Base-by-base conservation (phyloP, 2,113 vertebrate genomes). In the Notothenia rossii region DNA sequence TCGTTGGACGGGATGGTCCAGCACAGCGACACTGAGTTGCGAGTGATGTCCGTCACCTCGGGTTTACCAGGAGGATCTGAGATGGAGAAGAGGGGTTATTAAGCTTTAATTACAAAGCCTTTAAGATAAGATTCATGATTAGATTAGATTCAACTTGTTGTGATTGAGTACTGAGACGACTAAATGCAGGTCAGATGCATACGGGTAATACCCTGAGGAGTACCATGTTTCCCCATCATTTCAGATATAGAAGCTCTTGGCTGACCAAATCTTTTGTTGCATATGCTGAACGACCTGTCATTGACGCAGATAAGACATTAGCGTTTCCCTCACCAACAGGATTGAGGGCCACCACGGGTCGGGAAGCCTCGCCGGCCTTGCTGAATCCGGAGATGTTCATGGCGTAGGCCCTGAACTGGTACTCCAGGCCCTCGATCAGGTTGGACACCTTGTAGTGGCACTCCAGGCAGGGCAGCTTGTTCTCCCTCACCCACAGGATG, bases 401-500 rank as follows among this genome's bases (percentile, higher is more conserved):
- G 79, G 97, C 98, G 4, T 99, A 99, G 1, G 94, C 96, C 93
- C 98, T 96, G 94, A 99, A 99, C 78, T 99, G 98, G 90, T 99
- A 99, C 77, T 99, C 98, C 73, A 99, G 94, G 20, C 98, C 98
- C 94, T 99, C 97, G 5, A 99, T 97, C 81, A 99, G 89, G 77
- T 91, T 96, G 0, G 92, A 96, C 66, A 98, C 94, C 93, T 99
- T 99, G 92, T 97, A 99, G 72, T 96, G 94, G 78, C 96, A 97
- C 25, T 99, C 98, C 84, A 95, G 91, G 85, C 97, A 99, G 8
- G 97, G 98, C 43, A 96, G 92, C 92, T 99, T 99, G 94, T 99
- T 99, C 92, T 99, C 98, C 77, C 98, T 97, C 87, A 97, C 96
- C 98, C 98, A 99, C 67, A 99, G 94, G 75, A 99, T 99, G 1